A percentile compares a stretch with the other conserved stretches of the same genome.
Evolutionary conservation across 2,888 invertebrate species (phyloP).

Genomic region (Cataglyphis altisquamis): DNA sequence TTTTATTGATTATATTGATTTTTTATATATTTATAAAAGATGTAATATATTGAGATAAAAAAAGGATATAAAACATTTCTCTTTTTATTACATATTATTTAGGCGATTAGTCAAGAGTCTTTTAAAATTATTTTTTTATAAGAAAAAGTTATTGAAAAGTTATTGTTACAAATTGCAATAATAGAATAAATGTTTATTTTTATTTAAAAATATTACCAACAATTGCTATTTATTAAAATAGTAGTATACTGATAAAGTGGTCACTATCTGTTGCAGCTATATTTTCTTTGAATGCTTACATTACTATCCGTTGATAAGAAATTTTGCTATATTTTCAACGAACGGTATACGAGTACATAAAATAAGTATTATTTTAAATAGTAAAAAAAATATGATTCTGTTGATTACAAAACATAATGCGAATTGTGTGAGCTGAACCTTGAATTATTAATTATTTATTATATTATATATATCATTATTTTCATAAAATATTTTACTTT

Average conservation of each 20-base stretch:
- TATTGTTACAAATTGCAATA: background rate
- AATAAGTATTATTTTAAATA: background rate
- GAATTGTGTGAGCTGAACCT: no score
- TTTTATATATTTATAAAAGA: background rate
- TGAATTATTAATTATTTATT: background rate
- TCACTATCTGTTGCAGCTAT: background rate
- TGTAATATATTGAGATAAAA: background rate
- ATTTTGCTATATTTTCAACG: background rate
- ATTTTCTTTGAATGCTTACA: background rate
- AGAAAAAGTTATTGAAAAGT: background rate
- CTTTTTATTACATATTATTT: background rate
- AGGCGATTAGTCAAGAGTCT: background rate
- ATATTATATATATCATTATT: background rate
- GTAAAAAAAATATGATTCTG: no score
- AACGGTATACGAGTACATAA: background rate
- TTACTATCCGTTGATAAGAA: slow-evolving; percentile 16
- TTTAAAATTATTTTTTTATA: background rate
- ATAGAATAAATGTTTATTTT: background rate
- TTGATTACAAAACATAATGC: no score
- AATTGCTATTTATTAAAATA: slow-evolving; percentile 5
- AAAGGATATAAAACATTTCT: background rate
- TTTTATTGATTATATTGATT: background rate
- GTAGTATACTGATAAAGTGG: background rate
- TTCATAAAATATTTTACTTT: background rate
- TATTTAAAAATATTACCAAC: background rate